Conservation (phyloP, 2,113 vertebrate genomes). For the Siphamia tubifer region DNA sequence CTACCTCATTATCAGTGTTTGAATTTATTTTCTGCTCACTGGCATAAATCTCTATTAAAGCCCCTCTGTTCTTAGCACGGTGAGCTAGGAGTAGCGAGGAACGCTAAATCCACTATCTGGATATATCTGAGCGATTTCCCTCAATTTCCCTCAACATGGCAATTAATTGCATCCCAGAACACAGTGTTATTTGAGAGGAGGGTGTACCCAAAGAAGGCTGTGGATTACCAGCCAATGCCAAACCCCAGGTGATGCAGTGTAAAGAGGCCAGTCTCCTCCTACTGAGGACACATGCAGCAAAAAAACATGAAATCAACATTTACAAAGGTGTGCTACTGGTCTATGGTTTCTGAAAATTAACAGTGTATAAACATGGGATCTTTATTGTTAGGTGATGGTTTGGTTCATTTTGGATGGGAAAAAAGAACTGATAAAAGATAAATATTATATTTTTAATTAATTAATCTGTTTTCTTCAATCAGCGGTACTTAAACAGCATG, state of each 20-base stretch:
- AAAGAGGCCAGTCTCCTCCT: slow-evolving; percentile 49
- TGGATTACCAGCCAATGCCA: slow-evolving; percentile 68
- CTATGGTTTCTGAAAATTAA: too few relatives aligned
- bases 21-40: slow-evolving; percentile 79
- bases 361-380: too few relatives aligned
- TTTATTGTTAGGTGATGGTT: background rate
- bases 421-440: too few relatives aligned
- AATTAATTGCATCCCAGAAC: slow-evolving; percentile 82
- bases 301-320: slow-evolving; percentile 34
- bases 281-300: slow-evolving; percentile 42
- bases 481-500: too few relatives aligned
- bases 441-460: too few relatives aligned
- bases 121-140: slow-evolving; percentile 77
- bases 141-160: slow-evolving; percentile 76
- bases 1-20: slow-evolving; percentile 87
- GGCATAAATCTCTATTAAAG: slow-evolving; percentile 89
- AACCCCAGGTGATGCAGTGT: slow-evolving; percentile 57
- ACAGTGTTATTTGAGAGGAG: slow-evolving; percentile 72
- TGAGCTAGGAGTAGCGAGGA: slow-evolving; percentile 71
- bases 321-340: background rate
- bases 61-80: slow-evolving; percentile 75
- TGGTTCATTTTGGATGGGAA: too few relatives aligned
- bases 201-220: slow-evolving; percentile 66
- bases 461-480: too few relatives aligned
- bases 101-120: slow-evolving; percentile 79